These are phyloP conservation scores for Telmatochromis bifrenatus DNA, from an alignment of 2,113 vertebrate species.

Conservation along the genomic window DNA sequence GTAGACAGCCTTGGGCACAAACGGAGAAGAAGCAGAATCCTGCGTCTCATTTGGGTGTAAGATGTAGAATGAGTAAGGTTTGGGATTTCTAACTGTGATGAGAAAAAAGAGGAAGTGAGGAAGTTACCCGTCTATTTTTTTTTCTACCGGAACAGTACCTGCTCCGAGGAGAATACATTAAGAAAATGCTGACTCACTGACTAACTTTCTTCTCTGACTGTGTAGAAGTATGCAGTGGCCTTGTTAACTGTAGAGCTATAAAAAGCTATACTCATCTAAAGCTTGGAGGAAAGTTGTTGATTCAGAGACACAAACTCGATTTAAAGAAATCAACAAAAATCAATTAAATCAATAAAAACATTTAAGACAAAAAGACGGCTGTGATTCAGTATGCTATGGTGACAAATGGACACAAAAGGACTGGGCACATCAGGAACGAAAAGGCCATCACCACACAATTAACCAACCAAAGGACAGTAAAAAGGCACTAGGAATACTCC, in stretches of 20 bases:
- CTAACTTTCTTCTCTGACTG: not conserved
- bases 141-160: not conserved
- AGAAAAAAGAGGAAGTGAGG: not conserved
- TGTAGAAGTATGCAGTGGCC: conserved; percentile 1
- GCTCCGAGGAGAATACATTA: conserved; percentile 14
- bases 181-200: conserved; percentile 28
- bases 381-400: not conserved
- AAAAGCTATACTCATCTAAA: not conserved
- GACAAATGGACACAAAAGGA: conserved; percentile 7
- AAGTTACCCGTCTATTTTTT: not conserved
- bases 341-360: not conserved
- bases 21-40: not conserved
- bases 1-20: conserved; percentile 1
- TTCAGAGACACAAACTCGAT: not conserved
- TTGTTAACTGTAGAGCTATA: not conserved
- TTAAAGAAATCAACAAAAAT: not conserved
- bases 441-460: conserved; percentile 39
- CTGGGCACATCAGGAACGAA: conserved; percentile 18
- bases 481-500: not conserved
- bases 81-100: not conserved
- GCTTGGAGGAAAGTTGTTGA: not conserved
- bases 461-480: conserved; percentile 25
- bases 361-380: not conserved
- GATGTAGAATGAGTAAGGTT: not conserved
- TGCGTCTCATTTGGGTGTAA: not conserved